phyloP scores from a whole-genome alignment of 2,113 vertebrate genomes.

The Leuciscus idus region DNA sequence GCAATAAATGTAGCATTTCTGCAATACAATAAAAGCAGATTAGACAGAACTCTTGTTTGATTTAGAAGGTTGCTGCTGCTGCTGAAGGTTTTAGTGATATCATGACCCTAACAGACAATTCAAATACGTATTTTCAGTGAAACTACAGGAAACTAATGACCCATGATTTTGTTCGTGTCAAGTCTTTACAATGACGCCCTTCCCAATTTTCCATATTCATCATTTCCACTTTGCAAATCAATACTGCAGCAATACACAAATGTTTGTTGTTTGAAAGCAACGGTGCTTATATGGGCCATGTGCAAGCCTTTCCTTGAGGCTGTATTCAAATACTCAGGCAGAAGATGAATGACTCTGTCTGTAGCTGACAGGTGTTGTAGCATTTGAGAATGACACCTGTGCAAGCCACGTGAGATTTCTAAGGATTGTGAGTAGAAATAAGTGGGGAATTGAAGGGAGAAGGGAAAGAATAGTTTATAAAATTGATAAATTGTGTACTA shows the following conservation, averaged over 20 bases:
- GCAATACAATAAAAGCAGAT: background rate
- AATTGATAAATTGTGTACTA: background rate
- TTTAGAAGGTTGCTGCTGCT: background rate
- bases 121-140: background rate
- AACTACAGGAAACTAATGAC: background rate
- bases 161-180: conserved; percentile 15
- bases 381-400: conserved; percentile 35
- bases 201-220: conserved; percentile 18
- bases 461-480: background rate
- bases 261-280: conserved; percentile 50
- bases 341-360: conserved; percentile 19
- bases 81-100: background rate
- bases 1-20: background rate
- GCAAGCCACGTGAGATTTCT: background rate
- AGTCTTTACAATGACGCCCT: conserved; percentile 57
- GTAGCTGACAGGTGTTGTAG: conserved; percentile 33
- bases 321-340: conserved; percentile 24
- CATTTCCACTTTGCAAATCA: conserved; percentile 34
- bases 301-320: conserved; percentile 17
- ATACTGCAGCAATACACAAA: conserved; percentile 38
- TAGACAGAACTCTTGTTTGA: background rate
- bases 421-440: background rate
- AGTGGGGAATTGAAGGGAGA: background rate
- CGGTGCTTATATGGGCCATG: conserved; percentile 42
- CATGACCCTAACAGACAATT: background rate